Percentiles rank a stretch among this genome's conserved stretches.
phyloP scores from a whole-genome alignment of 1,140 invertebrate species.

The Lepidurus apus region DNA sequence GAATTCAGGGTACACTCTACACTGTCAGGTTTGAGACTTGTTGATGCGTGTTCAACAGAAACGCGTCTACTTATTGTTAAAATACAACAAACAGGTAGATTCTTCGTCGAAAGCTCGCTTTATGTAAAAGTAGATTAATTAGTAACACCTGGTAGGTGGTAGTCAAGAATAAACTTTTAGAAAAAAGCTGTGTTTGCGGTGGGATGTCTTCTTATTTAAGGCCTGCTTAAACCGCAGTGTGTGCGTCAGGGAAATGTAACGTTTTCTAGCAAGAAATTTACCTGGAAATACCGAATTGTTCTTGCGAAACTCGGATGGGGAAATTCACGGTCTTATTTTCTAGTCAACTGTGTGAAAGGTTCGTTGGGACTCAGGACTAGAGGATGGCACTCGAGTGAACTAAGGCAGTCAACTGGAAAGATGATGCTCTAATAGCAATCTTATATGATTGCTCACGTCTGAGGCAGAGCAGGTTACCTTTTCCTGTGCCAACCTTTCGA shows the following conservation, averaged over 20 bases:
- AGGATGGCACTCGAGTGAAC: not conserved
- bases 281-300: not conserved
- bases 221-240: not conserved
- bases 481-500: not conserved
- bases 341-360: not conserved
- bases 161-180: too few relatives aligned
- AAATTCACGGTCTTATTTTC: not conserved
- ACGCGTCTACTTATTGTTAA: too few relatives aligned
- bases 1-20: not conserved
- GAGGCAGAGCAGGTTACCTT: not conserved
- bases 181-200: too few relatives aligned
- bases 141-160: too few relatives aligned
- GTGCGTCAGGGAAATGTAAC: not conserved
- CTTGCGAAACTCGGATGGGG: not conserved
- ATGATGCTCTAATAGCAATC: not conserved
- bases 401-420: conserved; percentile 3
- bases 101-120: too few relatives aligned
- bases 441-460: not conserved
- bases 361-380: not conserved
- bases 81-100: too few relatives aligned
- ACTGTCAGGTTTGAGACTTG: not conserved
- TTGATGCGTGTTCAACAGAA: too few relatives aligned
- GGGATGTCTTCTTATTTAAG: too few relatives aligned
- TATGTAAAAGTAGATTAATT: too few relatives aligned
- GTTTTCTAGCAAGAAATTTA: not conserved